A percentile compares a stretch with the other conserved stretches of the same genome.
Conservation (phyloP, 2,797 vertebrate species). For the Danio aesculapii region DNA sequence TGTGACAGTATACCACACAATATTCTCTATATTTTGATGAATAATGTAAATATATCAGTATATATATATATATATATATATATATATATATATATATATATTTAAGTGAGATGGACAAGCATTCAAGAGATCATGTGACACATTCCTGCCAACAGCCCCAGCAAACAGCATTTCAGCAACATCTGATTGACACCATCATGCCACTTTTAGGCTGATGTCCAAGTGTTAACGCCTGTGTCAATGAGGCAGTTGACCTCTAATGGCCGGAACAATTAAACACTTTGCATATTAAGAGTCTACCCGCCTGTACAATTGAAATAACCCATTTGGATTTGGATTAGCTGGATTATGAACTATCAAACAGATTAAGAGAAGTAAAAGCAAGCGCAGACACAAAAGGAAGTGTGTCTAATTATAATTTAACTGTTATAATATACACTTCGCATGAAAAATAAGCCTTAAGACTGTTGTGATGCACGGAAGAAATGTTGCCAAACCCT, state of each 20-base stretch:
- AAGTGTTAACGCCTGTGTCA: constrained; percentile 38
- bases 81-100: too few species aligned
- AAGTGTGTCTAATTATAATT: background rate
- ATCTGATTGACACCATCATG: constrained; percentile 19
- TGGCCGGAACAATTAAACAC: background rate
- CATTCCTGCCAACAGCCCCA: constrained; percentile 32
- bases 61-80: too few species aligned
- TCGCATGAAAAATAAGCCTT: constrained; percentile 8
- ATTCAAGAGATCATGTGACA: background rate
- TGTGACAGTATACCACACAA: background rate
- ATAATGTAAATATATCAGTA: too few species aligned
- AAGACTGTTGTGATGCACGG: constrained; percentile 34
- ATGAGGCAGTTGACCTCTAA: constrained; percentile 27
- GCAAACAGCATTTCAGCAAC: constrained; percentile 29
- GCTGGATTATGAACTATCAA: background rate
- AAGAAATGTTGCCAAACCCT: constrained; percentile 6
- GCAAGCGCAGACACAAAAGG: background rate
- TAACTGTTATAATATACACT: background rate
- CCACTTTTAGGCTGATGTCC: constrained; percentile 23
- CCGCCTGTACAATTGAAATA: background rate
- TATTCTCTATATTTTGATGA: background rate
- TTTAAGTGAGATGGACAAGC: background rate
- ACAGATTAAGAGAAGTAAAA: background rate
- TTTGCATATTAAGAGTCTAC: background rate
- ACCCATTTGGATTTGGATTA: background rate